Evolutionary conservation across 2,888 invertebrate genomes (phyloP).

Genomic region (Uloborus plumipes): DNA sequence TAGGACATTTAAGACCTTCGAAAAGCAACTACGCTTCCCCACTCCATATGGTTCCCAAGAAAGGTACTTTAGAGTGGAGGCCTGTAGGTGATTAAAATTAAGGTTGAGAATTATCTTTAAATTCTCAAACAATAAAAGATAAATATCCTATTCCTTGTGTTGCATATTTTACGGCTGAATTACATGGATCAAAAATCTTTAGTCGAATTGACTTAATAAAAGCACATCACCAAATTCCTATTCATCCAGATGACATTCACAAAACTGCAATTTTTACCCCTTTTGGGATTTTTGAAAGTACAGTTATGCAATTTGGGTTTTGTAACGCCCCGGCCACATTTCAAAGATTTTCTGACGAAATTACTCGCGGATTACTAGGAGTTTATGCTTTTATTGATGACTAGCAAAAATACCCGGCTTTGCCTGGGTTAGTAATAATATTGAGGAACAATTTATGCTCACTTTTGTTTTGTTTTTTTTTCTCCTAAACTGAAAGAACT

Average conservation of each 20-base stretch:
- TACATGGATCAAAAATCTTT: not conserved
- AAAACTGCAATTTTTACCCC: constrained; percentile 8
- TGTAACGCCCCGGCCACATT: not conserved
- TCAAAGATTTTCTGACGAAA: no score
- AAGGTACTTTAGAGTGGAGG: not conserved
- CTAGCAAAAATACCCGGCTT: no score
- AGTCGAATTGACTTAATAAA: constrained; percentile 5
- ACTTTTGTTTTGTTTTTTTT: no score
- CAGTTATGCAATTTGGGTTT: not conserved
- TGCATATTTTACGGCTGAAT: not conserved
- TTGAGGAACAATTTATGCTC: no score
- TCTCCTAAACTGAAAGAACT: no score
- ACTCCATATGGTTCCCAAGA: constrained; percentile 12
- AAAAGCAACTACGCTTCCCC: constrained; percentile 28
- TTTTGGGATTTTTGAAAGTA: constrained; percentile 21
- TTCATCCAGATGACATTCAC: not conserved
- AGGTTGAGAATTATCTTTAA: no score
- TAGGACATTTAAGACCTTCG: constrained; percentile 27
- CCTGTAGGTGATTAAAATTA: not conserved
- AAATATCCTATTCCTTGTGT: not conserved
- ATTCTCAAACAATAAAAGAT: constrained; percentile 1
- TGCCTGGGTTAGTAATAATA: no score
- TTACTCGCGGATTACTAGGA: no score
- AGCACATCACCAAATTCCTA: constrained; percentile 8
- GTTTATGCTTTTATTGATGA: no score